Conservation (phyloP, 2,113 vertebrate species). For the human (Homo sapiens) region GRCh38 chr9:12787001-12787500, state of each 20-base stretch:
- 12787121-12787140: not conserved
- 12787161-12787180: not conserved
- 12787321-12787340: not conserved
- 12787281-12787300: slow-evolving; percentile 30
- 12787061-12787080: not conserved
- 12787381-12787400: not conserved
- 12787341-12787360: not conserved
- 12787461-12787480: not conserved
- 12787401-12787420: not conserved
- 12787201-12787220: not conserved
- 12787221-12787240: not conserved
- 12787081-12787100: not conserved
- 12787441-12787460: not conserved
- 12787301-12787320: not conserved
- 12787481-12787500: not conserved
- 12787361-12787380: not conserved
- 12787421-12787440: not conserved
- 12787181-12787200: not conserved
- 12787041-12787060: not conserved
- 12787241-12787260: not conserved
- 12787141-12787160: not conserved
- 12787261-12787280: not conserved
- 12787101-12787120: not conserved
- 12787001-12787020: not conserved
- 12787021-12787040: not conserved